Evolutionary conservation across 2,888 invertebrate species (phyloP), one percentile per base, ranked within the genome.

Genomic region (Watsonalla binaria): DNA sequence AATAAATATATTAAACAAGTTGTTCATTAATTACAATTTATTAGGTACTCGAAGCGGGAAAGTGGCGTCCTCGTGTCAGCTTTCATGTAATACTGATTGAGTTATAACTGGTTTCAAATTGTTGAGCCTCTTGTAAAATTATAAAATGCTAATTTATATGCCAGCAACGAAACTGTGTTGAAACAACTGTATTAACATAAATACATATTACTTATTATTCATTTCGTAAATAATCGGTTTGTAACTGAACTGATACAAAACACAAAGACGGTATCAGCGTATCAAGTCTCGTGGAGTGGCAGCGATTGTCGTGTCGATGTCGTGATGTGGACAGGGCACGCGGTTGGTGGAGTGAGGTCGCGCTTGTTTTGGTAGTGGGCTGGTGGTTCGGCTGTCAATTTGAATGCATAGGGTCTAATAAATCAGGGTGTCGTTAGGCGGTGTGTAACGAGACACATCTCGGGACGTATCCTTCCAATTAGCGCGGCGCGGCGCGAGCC

Each of bases 401-500:
- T 82, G 73, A 75, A 82, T 80, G 74, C 78, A 74, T 79, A 62
- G 76, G 68, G 60, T 69, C 70, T 77, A 78, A 86, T 86, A 86
- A 86, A 86, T 86, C 82, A 81, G 79, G 66, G 69, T 72, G 76
- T 78, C 74, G 78, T 81, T 80, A 78, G 78, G 72, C 57, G 54
- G 65, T 68, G 70, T 76, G 80, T 87, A 87, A 86, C 86, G 79
- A 89, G 86, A 86, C 86, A 84, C 81, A 81, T 82, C 80, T 82
- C 82, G 84, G 80, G 78, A 77, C 77, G 80, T 82, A 85, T 86
- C 84, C 83, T 80, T 81, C 89, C 87, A 89, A 90, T 89, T 87
- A 89, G 84, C 70, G 78, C 61, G 62, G 62, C 59, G 61, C 64
- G 62, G 62, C 50, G 69, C 61, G 62, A 54, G 54, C 57, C 70